Evolutionary conservation across 2,888 invertebrate species (phyloP).

Genomic region (Agrotis segetum): DNA sequence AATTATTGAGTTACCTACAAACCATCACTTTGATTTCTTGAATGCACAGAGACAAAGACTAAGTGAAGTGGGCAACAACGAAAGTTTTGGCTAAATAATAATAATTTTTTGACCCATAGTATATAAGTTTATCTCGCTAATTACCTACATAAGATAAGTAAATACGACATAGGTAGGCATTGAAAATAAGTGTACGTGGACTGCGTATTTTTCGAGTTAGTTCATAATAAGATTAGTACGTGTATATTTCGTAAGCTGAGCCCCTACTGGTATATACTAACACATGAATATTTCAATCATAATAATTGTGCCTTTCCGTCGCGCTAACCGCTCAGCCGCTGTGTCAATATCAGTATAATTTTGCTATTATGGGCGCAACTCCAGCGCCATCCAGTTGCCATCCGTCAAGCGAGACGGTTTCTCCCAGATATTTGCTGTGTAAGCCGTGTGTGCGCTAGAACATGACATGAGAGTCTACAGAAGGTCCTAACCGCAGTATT

Average conservation of each 20-base stretch:
- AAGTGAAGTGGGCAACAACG: neutral
- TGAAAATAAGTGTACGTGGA: neutral
- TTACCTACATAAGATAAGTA: too few relatives aligned
- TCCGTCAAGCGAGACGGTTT: slow-evolving; percentile 49
- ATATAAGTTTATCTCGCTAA: neutral
- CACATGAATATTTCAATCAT: slow-evolving; percentile 10
- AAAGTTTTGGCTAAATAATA: neutral
- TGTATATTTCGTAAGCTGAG: neutral
- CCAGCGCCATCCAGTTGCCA: slow-evolving; percentile 18
- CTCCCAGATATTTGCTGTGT: slow-evolving; percentile 56
- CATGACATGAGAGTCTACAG: neutral
- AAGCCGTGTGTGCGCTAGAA: slow-evolving; percentile 36
- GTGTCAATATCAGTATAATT: slow-evolving; percentile 36
- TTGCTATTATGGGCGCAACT: slow-evolving; percentile 21
- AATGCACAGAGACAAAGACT: too few relatives aligned
- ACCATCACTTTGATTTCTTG: neutral
- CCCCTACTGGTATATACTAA: neutral
- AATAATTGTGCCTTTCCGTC: slow-evolving; percentile 10
- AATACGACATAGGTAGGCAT: too few relatives aligned
- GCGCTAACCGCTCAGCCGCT: neutral
- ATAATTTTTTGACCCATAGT: neutral
- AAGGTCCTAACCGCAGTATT: slow-evolving; percentile 11
- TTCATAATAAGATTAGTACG: neutral
- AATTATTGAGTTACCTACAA: slow-evolving; percentile 11
- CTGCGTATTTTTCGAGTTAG: neutral